phyloP scores from a whole-genome alignment of 2,113 vertebrate species.

The Acrocephalus kingi region DNA sequence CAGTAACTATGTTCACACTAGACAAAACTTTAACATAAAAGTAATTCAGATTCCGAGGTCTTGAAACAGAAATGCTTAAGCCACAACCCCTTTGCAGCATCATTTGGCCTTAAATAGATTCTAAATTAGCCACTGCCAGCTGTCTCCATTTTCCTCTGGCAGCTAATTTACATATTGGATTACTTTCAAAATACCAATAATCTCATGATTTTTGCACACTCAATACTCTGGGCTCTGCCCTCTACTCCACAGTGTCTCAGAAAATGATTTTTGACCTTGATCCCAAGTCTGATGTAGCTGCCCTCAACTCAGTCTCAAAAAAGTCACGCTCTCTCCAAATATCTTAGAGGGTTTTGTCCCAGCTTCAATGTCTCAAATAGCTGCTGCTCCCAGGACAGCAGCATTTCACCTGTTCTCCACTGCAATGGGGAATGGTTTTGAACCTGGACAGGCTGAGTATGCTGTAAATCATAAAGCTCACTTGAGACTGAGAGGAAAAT shows the following conservation, averaged over 20 bases:
- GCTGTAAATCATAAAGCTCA: background rate
- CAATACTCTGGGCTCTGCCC: background rate
- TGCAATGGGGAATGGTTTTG: background rate
- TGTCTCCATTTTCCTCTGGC: background rate
- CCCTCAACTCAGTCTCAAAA: background rate
- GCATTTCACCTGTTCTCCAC: background rate
- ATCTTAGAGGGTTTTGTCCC: background rate
- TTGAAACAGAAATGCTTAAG: background rate
- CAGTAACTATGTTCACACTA: background rate
- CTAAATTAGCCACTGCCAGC: background rate
- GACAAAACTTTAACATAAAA: background rate
- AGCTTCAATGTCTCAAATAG: background rate
- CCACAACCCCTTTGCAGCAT: background rate
- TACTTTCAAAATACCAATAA: background rate
- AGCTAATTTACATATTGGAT: conserved; percentile 6
- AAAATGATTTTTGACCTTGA: background rate
- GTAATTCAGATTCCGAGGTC: background rate
- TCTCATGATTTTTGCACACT: background rate
- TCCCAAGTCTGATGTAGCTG: background rate
- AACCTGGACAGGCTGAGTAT: fast-evolving
- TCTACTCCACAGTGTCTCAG: background rate
- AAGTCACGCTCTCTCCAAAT: background rate
- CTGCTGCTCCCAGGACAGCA: background rate
- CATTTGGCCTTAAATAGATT: background rate
- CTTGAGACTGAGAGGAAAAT: background rate